Base-by-base conservation (phyloP, 2,888 invertebrate species). In the Plebejus argus region DNA sequence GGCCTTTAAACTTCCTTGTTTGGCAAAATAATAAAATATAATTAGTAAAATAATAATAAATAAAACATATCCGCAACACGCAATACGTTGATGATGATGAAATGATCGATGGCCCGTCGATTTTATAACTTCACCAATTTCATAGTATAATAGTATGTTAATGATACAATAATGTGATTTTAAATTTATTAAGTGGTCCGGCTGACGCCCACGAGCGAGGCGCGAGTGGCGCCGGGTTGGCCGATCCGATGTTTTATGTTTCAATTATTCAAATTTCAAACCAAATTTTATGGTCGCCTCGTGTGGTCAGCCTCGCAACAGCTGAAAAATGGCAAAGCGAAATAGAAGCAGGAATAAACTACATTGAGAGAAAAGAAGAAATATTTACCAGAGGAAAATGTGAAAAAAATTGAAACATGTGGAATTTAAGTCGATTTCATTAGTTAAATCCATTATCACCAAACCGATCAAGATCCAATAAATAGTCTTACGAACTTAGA, bases 111-210 rank as follows among this genome's bases (percentile, higher is more conserved):
- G n/a, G 45, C 39, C 45, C 45, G 72, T n/a, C 45, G 72, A 45
- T 72, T 72, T 72, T 72, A 39, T 72, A 23, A 45, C 72, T 72
- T 20, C 39, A 45, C 72, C 35, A 45, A 72, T 45, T 72, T 72
- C 72, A 45, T 45, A 72, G 39, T 74, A 49, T 53, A 74, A 74
- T 74, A 49, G 49, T 74, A 74, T 74, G 74, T 74, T 74, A 74
- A 74, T 53, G 74, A 74, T 49, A 74, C 49, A 74, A 53, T 53
- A 74, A 74, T 74, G 49, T 28, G 45, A 53, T 74, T 74, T 74
- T 53, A 49, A 74, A 74, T 74, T 74, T 74, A 74, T 74, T 49
- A 28, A 49, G 74, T 49, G 49, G 74, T 53, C 53, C 53, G 15
- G 15, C 49, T 10, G 15, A 71, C 74, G 74, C 74, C 74, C 53